Base-by-base conservation (phyloP, 1,140 invertebrate genomes). In the Geopemphigus sp. region DNA sequence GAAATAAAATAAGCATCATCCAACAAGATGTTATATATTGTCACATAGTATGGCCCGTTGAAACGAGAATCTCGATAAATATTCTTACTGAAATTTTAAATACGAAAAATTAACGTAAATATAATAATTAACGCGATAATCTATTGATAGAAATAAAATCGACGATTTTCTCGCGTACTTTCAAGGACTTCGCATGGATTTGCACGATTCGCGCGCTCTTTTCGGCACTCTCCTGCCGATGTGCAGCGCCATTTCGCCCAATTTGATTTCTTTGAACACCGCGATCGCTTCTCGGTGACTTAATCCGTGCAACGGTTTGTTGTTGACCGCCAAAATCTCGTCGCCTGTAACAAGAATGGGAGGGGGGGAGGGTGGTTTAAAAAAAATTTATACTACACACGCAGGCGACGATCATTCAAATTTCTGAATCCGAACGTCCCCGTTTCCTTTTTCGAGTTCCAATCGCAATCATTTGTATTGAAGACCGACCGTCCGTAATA, bases 241-340 rank as follows among this genome's bases (percentile, higher is more conserved):
- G 84, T 93, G 91, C 66, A 98, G 86, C 81, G 92, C 88, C 61
- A 98, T 92, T 84, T 93, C 90, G 54, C 95, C 95, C 83, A 90
- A 89, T 85, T 94, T 94, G 78, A 97, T 92, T 85, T 91, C 91
- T 84, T 96, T 95, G 86, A 98, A 98, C 83, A 94, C 89, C 74
- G 89, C 88, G 83, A 98, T 94, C 22, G 94, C 95, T 85, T 95
- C 93, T 80, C 91, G 89, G 86, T 97, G 95, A 81, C 93, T 95
- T 84, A 95, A 88, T 54, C 94, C 94, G 85, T 92, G 89, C 82
- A 96, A 89, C 26, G 90, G 88, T 84, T 90, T 89, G 70, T 92
- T 92, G 88, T 97, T 97, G 81, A 98, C 90, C 72, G 93, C 92
- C 82, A 97, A 86, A 84, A 98, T 95, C 88, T 97, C 95, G 87